Evolutionary conservation across 2,888 invertebrate genomes (phyloP), one percentile per base, ranked within the genome.

Genomic region (Metopia argyrocephala): DNA sequence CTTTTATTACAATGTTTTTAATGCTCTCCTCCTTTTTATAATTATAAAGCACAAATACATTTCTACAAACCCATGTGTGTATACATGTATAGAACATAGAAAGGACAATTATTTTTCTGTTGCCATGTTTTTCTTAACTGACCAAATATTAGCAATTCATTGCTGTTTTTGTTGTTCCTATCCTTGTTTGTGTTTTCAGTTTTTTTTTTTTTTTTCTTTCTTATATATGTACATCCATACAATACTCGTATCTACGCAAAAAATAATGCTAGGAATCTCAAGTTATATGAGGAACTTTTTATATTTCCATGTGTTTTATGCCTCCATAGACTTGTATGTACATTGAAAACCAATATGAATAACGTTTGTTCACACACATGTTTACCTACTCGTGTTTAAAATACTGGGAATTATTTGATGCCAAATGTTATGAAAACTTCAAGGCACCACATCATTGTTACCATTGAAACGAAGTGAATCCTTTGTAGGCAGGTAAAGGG

Each of bases 101-200:
- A 46, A 25, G 21, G 38, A 28, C 59, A 70, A n/a, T 52, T 68
- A 66, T 68, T 75, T 64, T 75, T 61, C 27, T 75, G 66, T 54
- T 52, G 20, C 48, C 61, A 61, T 75, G 75, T 75, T 59, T 38
- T 38, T 15, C 59, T 50, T 74, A 52, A 65, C 66, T 66, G 59
- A 50, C 66, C 66, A 27, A 50, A 65, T 59, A 75, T 66, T 74
- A 59, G 50, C 74, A 66, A 57, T 65, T 73, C 15, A 15, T 38
- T 38, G 38, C 15, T 38, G 38, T 4, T 15, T 2, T 38, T 38
- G 38, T 15, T 5, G 12, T 38, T 38, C 12, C 15, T 38, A 12
- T 31, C 12, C 31, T 12, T 31, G 1, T 12, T 31, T 1, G 31
- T 31, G 2, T 31, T 31, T 31, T 31, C 31, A 31, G 31, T 31